Evolutionary conservation across 2,888 invertebrate genomes (phyloP).

Genomic region (Hermaeophaga mercurialis): DNA sequence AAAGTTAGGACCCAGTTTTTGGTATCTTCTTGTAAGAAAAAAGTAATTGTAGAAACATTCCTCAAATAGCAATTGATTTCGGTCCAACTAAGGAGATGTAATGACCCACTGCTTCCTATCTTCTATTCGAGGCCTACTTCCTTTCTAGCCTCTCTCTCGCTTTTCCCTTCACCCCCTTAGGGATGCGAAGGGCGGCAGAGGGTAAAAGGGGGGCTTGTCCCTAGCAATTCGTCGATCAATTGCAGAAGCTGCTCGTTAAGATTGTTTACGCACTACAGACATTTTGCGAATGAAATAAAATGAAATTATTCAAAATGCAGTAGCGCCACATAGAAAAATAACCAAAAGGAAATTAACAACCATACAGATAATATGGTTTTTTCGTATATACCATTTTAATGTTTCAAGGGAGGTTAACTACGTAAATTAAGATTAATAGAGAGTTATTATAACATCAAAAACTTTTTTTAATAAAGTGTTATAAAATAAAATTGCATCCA

Average conservation of each 20-base stretch:
- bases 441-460: no score
- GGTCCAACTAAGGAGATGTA: neutral
- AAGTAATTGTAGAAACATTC: no score
- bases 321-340: no score
- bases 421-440: no score
- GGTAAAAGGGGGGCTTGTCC: constrained; percentile 46
- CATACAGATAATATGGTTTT: no score
- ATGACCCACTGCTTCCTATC: constrained; percentile 30
- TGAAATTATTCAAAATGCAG: constrained; percentile 30
- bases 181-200: constrained; percentile 41
- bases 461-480: no score
- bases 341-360: no score
- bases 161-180: constrained; percentile 30
- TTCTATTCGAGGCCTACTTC: constrained; percentile 33
- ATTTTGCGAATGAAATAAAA: constrained; percentile 42
- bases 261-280: constrained; percentile 53
- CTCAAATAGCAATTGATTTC: neutral
- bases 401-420: no score
- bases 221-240: constrained; percentile 58
- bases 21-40: no score
- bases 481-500: no score
- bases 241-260: constrained; percentile 54
- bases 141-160: constrained; percentile 24
- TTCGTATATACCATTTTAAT: no score
- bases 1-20: no score